phyloP scores from a whole-genome alignment of 53 echinoderm and acorn worm species.

The Luidia sarsii region DNA sequence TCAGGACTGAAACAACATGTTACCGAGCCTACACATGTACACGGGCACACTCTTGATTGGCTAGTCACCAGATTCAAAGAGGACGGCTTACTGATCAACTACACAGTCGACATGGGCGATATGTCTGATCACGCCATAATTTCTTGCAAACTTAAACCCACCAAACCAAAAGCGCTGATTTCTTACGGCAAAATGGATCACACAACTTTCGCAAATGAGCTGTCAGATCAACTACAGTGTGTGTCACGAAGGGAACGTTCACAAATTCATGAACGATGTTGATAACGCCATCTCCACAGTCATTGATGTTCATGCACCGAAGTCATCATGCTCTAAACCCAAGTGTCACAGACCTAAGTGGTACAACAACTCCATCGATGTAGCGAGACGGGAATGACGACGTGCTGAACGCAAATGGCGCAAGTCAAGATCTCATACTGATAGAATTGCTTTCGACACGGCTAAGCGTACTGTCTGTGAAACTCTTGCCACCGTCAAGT shows the following conservation, averaged over 20 bases:
- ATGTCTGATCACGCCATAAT: background rate
- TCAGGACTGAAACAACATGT: background rate
- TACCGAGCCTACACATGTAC: background rate
- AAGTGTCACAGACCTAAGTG: background rate
- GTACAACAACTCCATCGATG: slow-evolving; percentile 23
- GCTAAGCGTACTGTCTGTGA: background rate
- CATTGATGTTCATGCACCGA: background rate
- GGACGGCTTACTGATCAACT: background rate
- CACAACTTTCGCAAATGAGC: slow-evolving; percentile 1
- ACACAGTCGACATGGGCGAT: background rate
- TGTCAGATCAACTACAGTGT: background rate
- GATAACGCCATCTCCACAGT: background rate
- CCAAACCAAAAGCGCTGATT: background rate
- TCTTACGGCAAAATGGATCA: slow-evolving; percentile 23
- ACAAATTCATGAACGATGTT: slow-evolving; percentile 16
- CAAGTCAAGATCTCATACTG: slow-evolving; percentile 7
- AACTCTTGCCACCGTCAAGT: slow-evolving; percentile 11
- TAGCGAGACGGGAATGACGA: background rate
- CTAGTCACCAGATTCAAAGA: background rate
- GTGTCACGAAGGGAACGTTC: background rate
- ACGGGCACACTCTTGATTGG: slow-evolving; percentile 10
- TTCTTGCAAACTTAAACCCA: background rate
- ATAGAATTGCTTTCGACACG: background rate
- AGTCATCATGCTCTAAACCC: background rate
- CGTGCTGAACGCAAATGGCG: slow-evolving; percentile 32